These are phyloP conservation scores for Syrrhaptes paradoxus DNA, from an alignment of 2,113 vertebrate genomes.

Conservation along the genomic window DNA sequence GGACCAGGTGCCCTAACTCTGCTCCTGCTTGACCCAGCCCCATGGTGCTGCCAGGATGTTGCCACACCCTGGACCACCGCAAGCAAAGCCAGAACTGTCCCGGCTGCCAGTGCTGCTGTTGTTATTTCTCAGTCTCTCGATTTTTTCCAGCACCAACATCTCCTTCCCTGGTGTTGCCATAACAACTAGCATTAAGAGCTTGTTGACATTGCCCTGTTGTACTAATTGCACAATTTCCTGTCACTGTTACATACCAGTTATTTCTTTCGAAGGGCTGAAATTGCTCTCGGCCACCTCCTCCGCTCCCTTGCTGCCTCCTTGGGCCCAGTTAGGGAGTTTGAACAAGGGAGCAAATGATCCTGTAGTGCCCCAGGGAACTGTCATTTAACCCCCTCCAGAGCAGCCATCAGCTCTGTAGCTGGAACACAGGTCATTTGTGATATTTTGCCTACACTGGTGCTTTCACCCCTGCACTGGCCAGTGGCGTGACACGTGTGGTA, in stretches of 20 bases:
- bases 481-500: background rate
- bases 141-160: slow-evolving; percentile 48
- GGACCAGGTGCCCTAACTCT: background rate
- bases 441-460: background rate
- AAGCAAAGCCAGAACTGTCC: background rate
- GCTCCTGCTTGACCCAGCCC: background rate
- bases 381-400: slow-evolving; percentile 3
- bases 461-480: background rate
- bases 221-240: slow-evolving; percentile 75
- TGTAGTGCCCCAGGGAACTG: slow-evolving; percentile 38
- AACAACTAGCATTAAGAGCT: slow-evolving; percentile 70
- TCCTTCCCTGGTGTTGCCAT: slow-evolving; percentile 67
- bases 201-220: slow-evolving; percentile 73
- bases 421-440: background rate
- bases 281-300: slow-evolving; percentile 55
- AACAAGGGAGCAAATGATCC: slow-evolving; percentile 23
- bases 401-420: background rate
- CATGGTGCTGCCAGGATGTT: accelerated
- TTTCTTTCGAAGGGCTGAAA: slow-evolving; percentile 66
- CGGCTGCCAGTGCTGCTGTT: background rate
- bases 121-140: slow-evolving; percentile 14
- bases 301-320: slow-evolving; percentile 7
- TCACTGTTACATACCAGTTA: slow-evolving; percentile 62
- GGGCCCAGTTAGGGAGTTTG: slow-evolving; percentile 54
- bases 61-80: background rate